Percentiles rank a stretch among this genome's conserved stretches.
phyloP scores from a whole-genome alignment of 2,113 vertebrate genomes.

The Todiramphus saurophagus region DNA sequence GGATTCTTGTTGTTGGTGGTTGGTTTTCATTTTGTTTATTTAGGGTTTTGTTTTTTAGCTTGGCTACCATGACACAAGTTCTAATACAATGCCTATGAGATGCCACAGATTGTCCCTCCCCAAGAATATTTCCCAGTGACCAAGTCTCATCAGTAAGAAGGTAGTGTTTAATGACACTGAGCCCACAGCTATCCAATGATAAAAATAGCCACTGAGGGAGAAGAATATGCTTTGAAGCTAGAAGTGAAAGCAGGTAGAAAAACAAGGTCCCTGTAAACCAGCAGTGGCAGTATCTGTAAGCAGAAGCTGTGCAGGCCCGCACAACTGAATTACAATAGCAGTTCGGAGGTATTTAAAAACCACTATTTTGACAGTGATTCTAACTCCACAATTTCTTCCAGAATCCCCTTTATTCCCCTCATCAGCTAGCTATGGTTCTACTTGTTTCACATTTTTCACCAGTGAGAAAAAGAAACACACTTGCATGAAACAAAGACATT shows the following conservation, averaged over 20 bases:
- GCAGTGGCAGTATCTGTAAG: not conserved
- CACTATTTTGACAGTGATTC: not conserved
- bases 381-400: not conserved
- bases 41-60: not conserved
- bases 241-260: not conserved
- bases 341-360: not conserved
- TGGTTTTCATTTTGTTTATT: not conserved
- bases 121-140: not conserved
- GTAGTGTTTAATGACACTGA: fast-evolving
- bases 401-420: not conserved
- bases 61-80: not conserved
- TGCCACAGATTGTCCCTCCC: not conserved
- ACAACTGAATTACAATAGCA: not conserved
- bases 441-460: not conserved
- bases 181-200: not conserved
- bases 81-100: not conserved
- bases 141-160: not conserved
- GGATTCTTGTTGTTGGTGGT: not conserved
- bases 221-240: not conserved
- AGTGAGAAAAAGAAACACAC: not conserved
- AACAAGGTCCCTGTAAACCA: not conserved
- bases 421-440: not conserved
- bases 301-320: not conserved
- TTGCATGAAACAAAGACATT: not conserved
- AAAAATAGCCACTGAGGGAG: not conserved